Base-by-base conservation (phyloP, 2,797 vertebrate genomes). In the Mallotus villosus region DNA sequence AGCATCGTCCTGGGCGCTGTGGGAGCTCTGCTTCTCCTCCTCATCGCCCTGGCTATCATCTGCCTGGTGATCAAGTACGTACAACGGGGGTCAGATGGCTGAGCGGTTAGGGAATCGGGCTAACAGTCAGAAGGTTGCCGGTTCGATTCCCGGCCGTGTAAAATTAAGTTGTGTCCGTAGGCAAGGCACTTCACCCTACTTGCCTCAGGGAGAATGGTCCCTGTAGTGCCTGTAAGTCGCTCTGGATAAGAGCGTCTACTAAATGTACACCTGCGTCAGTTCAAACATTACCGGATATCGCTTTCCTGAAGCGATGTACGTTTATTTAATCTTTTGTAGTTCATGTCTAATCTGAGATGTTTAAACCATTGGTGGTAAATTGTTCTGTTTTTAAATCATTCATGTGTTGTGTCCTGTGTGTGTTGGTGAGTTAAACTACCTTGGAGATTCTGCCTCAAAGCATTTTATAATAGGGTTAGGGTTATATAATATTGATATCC, bases 41-140 rank as follows among this genome's bases (percentile, higher is more conserved):
- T 87, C 84, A n/a, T 75, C 0, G 65, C 87, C 46, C 81, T 96
- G 78, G 78, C 83, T 19, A 79, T 93, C 16, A 93, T 91, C 64
- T 95, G 91, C 16, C 4, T 94, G 57, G 73, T 89, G 72, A 84
- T 83, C 78, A 95, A 90, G 96, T 97, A 88, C 87, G 95, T 93
- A 72, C n/a, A n/a, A n/a, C n/a, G n/a, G n/a, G n/a, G n/a, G n/a
- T n/a, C n/a, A n/a, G n/a, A n/a, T n/a, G n/a, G n/a, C n/a, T n/a
- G n/a, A n/a, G n/a, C n/a, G n/a, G n/a, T n/a, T n/a, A n/a, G n/a
- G n/a, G n/a, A n/a, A n/a, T n/a, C n/a, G n/a, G n/a, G n/a, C n/a
- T n/a, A n/a, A n/a, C n/a, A n/a, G n/a, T n/a, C n/a, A n/a, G n/a
- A n/a, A n/a, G n/a, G n/a, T n/a, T n/a, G n/a, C n/a, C n/a, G n/a